Conservation (phyloP, 2,888 invertebrate genomes). For the Brenthis hecate region DNA sequence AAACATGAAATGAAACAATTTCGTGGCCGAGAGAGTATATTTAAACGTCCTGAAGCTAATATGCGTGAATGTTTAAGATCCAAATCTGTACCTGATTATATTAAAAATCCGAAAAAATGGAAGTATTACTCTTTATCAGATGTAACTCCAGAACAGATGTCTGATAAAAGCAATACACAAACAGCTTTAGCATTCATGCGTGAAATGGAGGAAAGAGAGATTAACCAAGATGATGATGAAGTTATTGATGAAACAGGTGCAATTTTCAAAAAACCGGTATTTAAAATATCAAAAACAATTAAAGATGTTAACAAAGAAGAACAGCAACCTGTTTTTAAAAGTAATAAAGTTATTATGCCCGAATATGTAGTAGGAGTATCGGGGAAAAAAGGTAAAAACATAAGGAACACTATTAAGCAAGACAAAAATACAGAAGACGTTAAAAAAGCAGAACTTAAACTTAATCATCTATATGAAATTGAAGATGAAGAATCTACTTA, state of each 20-base stretch:
- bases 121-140: constrained; percentile 90
- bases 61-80: constrained; percentile 80
- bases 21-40: constrained; percentile 89
- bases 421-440: constrained; percentile 37
- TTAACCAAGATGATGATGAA: constrained; percentile 52
- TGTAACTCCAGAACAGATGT: constrained; percentile 88
- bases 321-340: constrained; percentile 79
- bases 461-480: constrained; percentile 75
- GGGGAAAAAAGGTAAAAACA: constrained; percentile 53
- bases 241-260: constrained; percentile 53
- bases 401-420: constrained; percentile 42
- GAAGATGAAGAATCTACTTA: constrained; percentile 49
- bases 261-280: constrained; percentile 71
- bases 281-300: constrained; percentile 61
- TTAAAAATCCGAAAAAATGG: constrained; percentile 91
- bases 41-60: constrained; percentile 87
- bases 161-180: constrained; percentile 88
- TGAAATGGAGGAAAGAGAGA: constrained; percentile 83
- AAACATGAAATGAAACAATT: constrained; percentile 83
- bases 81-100: constrained; percentile 71
- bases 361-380: constrained; percentile 90
- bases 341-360: constrained; percentile 89
- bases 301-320: constrained; percentile 53
- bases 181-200: constrained; percentile 90
- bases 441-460: constrained; percentile 62